Evolutionary conservation across 2,888 invertebrate genomes (phyloP).

Genomic region (Exephanes ischioxanthus): DNA sequence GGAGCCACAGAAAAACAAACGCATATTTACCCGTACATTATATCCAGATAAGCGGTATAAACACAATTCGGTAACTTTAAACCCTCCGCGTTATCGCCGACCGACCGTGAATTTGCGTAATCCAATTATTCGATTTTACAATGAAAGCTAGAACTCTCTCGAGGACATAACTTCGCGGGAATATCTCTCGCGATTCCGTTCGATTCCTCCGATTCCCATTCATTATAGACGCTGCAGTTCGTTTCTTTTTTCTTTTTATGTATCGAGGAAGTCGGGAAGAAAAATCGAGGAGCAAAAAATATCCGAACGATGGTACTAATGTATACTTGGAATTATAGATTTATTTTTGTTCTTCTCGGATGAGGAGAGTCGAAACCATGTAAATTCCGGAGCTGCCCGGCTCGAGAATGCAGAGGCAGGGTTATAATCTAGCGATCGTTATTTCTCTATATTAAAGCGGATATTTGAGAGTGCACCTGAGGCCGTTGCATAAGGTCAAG

Average conservation of each 20-base stretch:
- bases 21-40: conserved; percentile 2
- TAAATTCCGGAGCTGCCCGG: neutral
- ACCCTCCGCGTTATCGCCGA: conserved; percentile 19
- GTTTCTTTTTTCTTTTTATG: neutral
- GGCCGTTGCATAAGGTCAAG: conserved; percentile 49
- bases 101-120: conserved; percentile 52
- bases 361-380: conserved; percentile 24
- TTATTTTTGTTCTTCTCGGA: conserved; percentile 22
- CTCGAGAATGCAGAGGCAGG: neutral
- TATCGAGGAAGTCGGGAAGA: conserved; percentile 22
- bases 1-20: conserved; percentile 29
- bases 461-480: conserved; percentile 31
- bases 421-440: conserved; percentile 45
- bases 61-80: conserved; percentile 18
- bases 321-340: conserved; percentile 28
- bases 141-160: conserved; percentile 6
- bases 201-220: conserved; percentile 22
- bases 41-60: conserved; percentile 20
- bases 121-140: conserved; percentile 61
- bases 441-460: conserved; percentile 29
- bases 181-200: conserved; percentile 27
- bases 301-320: conserved; percentile 16
- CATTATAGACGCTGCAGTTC: conserved; percentile 21
- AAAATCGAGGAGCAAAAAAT: conserved; percentile 8
- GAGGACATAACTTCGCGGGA: neutral